These are phyloP conservation scores for Sorex maritimensis DNA, from an alignment of 2,797 vertebrate species.

Conservation along the genomic window DNA sequence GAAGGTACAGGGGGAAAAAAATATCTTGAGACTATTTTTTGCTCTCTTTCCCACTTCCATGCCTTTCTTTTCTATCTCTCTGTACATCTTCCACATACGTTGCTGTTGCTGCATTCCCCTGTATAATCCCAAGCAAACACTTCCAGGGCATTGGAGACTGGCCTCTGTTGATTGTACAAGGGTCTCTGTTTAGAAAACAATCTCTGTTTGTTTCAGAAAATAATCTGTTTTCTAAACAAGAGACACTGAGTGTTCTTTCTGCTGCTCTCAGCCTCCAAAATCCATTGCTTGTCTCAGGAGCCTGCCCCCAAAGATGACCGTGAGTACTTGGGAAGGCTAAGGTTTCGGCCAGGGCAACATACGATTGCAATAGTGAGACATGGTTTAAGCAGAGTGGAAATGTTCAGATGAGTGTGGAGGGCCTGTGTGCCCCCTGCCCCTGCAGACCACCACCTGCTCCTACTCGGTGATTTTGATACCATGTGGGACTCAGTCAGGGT, in stretches of 20 bases:
- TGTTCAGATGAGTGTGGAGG: background rate
- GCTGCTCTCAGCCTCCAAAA: background rate
- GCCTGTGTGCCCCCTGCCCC: conserved; percentile 56
- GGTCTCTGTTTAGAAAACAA: background rate
- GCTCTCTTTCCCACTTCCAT: background rate
- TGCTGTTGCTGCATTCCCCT: background rate
- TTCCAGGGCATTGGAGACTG: background rate
- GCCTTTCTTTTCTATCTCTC: background rate
- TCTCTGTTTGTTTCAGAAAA: background rate
- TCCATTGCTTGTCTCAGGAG: background rate
- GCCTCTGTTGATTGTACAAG: too few relatives aligned
- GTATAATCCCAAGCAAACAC: background rate
- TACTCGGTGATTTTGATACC: background rate
- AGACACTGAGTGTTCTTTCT: background rate
- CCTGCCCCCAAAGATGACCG: background rate
- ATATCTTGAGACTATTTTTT: background rate
- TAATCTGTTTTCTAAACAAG: background rate
- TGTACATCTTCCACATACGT: background rate
- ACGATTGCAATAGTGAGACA: background rate
- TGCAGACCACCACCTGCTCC: conserved; percentile 78
- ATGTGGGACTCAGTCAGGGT: conserved; percentile 62
- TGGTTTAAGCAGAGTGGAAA: background rate
- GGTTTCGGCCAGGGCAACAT: background rate
- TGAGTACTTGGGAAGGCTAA: conserved; percentile 1
- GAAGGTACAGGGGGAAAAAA: background rate